Conservation (phyloP, 53 echinoderm and acorn worm species). For the Paracentrotus lividus region DNA sequence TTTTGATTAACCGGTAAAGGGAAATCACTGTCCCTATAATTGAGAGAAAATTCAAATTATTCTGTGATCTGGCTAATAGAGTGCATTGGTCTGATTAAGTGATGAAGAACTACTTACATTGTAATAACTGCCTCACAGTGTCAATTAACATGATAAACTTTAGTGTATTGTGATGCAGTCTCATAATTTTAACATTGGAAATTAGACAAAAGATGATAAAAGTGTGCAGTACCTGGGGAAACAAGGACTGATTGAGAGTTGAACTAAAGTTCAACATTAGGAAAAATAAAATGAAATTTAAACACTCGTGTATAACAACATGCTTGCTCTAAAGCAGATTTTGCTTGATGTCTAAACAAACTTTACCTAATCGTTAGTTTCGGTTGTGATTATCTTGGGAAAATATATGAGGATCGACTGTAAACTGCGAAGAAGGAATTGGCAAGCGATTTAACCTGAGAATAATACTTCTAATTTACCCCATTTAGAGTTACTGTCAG, state of each 20-base stretch:
- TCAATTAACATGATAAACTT: conserved; percentile 21
- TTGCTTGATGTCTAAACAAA: conserved; percentile 22
- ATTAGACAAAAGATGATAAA: neutral
- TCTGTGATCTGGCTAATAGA: too few relatives aligned
- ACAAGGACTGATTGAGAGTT: conserved; percentile 32
- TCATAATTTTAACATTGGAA: neutral
- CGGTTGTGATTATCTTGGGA: conserved; percentile 18
- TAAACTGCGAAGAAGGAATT: neutral
- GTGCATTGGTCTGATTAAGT: too few relatives aligned
- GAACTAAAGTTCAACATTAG: conserved; percentile 12
- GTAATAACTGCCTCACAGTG: neutral
- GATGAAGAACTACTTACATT: too few relatives aligned
- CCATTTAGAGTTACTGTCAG: too few relatives aligned
- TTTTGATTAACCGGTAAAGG: too few relatives aligned
- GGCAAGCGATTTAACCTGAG: neutral
- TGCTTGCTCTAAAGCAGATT: neutral
- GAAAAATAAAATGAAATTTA: conserved; percentile 21
- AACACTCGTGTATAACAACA: neutral
- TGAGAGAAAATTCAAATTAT: too few relatives aligned
- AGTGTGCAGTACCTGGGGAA: conserved; percentile 25
- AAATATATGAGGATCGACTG: neutral
- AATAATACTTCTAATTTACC: too few relatives aligned
- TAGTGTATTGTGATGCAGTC: neutral
- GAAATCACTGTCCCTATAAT: too few relatives aligned
- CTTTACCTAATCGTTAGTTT: conserved; percentile 25